Percentiles rank a stretch among this genome's conserved stretches.
Conservation (phyloP, 2,797 vertebrate species). For the Tolypeutes matacus region DNA sequence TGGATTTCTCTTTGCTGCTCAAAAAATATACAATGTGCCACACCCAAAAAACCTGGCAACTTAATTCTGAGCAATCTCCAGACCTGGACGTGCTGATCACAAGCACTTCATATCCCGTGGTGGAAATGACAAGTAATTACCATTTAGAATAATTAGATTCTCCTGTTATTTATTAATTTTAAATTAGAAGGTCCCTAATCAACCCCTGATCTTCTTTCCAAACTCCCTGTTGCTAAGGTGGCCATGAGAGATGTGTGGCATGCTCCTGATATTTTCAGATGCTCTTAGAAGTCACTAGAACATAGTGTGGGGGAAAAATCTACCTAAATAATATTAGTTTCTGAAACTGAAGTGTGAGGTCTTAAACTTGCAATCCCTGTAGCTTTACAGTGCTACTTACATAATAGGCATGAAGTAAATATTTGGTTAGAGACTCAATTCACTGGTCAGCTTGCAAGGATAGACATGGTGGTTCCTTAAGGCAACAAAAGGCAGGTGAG, state of each 20-base stretch:
- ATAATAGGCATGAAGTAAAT: background rate
- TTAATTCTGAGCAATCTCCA: slow-evolving; percentile 46
- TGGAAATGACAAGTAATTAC: slow-evolving; percentile 60
- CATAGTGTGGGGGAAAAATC: background rate
- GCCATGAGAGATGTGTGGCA: background rate
- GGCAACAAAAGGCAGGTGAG: background rate
- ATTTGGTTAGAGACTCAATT: background rate
- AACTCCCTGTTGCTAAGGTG: slow-evolving; percentile 57
- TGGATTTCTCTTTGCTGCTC: background rate
- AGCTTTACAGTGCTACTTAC: background rate
- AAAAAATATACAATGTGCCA: background rate
- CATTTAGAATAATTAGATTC: slow-evolving; percentile 65
- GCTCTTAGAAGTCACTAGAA: slow-evolving; percentile 42
- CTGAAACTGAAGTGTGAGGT: background rate
- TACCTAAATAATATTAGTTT: background rate
- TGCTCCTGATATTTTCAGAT: slow-evolving; percentile 19
- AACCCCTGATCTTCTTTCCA: background rate
- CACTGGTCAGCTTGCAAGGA: background rate
- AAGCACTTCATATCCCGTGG: slow-evolving; percentile 32
- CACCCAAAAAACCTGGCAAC: background rate
- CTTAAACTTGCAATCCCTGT: background rate
- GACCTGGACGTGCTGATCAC: slow-evolving; percentile 16
- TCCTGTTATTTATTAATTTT: slow-evolving; percentile 64
- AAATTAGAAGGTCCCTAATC: slow-evolving; percentile 53
- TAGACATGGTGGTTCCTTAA: background rate